Conservation (phyloP, 2,888 invertebrate genomes). For the Apomyelois bistriatella region DNA sequence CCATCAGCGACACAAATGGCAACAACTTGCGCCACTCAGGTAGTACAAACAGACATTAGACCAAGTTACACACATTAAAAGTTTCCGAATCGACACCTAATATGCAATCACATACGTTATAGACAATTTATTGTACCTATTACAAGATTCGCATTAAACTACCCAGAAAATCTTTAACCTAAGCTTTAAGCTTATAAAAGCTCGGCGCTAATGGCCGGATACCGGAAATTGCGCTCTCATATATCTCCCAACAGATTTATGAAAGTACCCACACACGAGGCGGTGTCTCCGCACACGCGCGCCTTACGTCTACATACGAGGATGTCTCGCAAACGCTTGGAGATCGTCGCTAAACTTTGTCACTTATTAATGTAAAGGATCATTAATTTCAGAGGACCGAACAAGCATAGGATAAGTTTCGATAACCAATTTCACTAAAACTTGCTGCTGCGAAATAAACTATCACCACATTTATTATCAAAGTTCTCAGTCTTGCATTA, state of each 20-base stretch:
- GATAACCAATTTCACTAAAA: constrained; percentile 27
- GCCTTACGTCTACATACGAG: constrained; percentile 28
- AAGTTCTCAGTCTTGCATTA: not conserved
- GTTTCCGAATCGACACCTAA: constrained; percentile 76
- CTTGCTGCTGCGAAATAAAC: constrained; percentile 18
- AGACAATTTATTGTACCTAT: constrained; percentile 79
- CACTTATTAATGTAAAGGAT: constrained; percentile 74
- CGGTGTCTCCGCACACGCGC: constrained; percentile 66
- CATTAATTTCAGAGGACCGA: constrained; percentile 62
- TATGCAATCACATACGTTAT: constrained; percentile 80
- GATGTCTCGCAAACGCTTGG: constrained; percentile 37
- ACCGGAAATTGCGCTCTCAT: constrained; percentile 95
- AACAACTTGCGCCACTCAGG: constrained; percentile 27
- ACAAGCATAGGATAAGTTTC: constrained; percentile 37
- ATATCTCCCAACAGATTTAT: constrained; percentile 94
- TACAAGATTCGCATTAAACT: constrained; percentile 81
- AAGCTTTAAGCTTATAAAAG: constrained; percentile 83
- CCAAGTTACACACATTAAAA: constrained; percentile 79
- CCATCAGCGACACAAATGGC: not conserved
- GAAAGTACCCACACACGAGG: constrained; percentile 86
- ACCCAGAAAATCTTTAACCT: constrained; percentile 81
- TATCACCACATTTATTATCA: not conserved
- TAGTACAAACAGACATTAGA: constrained; percentile 67
- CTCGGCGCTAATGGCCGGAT: constrained; percentile 90
- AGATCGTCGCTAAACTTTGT: constrained; percentile 59